phyloP scores from a whole-genome alignment of 92 coral and sea anemone species.

The Epizoanthus stellaris region DNA sequence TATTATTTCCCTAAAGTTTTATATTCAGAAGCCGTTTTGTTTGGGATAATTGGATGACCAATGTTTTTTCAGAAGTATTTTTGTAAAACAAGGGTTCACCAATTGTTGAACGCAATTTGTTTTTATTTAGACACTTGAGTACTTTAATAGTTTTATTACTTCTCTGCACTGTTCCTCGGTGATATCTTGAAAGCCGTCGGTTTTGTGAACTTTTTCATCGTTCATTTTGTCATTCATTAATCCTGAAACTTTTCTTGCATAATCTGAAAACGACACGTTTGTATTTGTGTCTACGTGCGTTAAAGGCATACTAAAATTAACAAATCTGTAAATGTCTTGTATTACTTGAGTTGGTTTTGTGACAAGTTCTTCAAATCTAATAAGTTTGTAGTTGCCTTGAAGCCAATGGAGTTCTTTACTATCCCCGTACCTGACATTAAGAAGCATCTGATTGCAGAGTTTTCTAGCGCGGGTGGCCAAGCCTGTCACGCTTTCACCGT shows the following conservation, averaged over 20 bases:
- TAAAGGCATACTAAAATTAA: neutral
- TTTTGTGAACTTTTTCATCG: neutral
- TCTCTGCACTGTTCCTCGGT: conserved; percentile 5
- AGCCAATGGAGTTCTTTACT: conserved; percentile 27
- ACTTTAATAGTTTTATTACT: conserved; percentile 6
- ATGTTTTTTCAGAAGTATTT: too few relatives aligned
- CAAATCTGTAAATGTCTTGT: conserved; percentile 10
- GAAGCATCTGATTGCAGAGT: conserved; percentile 33
- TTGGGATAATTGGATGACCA: too few relatives aligned
- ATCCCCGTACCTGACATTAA: conserved; percentile 22
- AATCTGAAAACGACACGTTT: neutral
- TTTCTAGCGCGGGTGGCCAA: conserved; percentile 24
- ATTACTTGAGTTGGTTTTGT: conserved; percentile 10
- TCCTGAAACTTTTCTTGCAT: neutral
- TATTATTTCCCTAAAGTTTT: too few relatives aligned
- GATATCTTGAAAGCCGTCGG: conserved; percentile 2
- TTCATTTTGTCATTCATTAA: neutral
- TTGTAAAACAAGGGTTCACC: too few relatives aligned
- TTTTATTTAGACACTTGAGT: neutral
- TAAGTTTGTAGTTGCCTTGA: conserved; percentile 36
- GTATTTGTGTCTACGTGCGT: too few relatives aligned
- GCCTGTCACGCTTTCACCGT: conserved; percentile 2
- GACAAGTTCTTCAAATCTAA: conserved; percentile 26
- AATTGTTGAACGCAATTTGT: too few relatives aligned
- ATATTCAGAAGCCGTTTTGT: too few relatives aligned